These are phyloP conservation scores for Hydroisotoma schaefferi DNA, from an alignment of 2,888 invertebrate species.

Conservation along the genomic window DNA sequence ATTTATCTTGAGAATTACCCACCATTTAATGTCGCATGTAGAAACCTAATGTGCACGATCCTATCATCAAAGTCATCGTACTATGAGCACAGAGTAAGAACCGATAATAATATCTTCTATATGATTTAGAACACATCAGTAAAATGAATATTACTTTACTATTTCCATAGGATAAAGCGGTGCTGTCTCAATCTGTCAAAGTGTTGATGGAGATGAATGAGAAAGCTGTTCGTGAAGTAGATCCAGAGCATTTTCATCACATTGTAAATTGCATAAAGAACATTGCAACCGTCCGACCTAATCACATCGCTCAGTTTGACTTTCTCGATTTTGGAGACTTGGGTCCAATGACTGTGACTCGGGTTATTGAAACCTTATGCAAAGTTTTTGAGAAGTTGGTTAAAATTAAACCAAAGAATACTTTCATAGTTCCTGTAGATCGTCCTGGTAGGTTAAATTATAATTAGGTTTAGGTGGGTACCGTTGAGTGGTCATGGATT, in stretches of 20 bases:
- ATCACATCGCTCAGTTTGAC: conserved; percentile 44
- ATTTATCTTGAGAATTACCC: conserved; percentile 48
- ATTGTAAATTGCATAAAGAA: conserved; percentile 44
- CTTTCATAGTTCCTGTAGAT: conserved; percentile 45
- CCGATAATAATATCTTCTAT: conserved; percentile 28
- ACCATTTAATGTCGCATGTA: conserved; percentile 36
- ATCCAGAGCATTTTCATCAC: conserved; percentile 47
- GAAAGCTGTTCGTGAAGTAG: conserved; percentile 35
- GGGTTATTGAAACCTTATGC: conserved; percentile 40
- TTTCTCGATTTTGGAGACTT: conserved; percentile 31
- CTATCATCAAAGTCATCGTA: conserved; percentile 70
- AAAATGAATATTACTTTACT: neutral
- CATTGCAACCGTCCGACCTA: conserved; percentile 44
- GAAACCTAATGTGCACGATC: conserved; percentile 64
- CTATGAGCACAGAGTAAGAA: conserved; percentile 77
- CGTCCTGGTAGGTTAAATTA: conserved; percentile 32
- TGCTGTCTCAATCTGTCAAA: conserved; percentile 70
- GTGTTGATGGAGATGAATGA: conserved; percentile 52
- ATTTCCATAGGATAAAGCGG: conserved; percentile 69
- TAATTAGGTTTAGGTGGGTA: neutral
- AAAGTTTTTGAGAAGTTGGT: conserved; percentile 42
- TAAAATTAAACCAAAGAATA: conserved; percentile 43
- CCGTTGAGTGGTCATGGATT: neutral
- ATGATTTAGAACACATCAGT: neutral
- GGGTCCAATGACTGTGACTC: conserved; percentile 31